Base-by-base conservation (phyloP, 2,888 invertebrate genomes). In the Sycophila texana region DNA sequence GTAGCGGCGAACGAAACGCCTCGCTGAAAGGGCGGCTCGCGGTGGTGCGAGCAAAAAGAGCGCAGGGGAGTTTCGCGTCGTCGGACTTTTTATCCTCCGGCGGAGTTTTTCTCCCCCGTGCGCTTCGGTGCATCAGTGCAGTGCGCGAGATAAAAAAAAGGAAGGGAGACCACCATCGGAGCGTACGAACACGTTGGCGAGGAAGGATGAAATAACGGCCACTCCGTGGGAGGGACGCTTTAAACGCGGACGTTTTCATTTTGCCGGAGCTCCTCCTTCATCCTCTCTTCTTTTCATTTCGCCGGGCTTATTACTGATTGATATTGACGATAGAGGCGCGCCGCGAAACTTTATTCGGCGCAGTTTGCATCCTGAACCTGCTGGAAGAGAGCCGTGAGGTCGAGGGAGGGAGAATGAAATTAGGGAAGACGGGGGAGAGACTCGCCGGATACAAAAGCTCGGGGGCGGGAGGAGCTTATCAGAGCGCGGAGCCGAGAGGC, bases 191-290 rank as follows among this genome's bases (percentile, higher is more conserved):
- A 26, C 20, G 20, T 26, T 26, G 22, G 53, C 16, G n/a, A 3
- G 57, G n/a, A 47, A 63, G 55, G 16, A 49, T 14, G 22, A 74
- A 71, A 79, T 79, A 79, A 70, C 53, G 65, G 49, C 2, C 70
- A 22, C 70, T 65, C 49, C 16, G 26, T n/a, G 30, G 14, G 47
- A 39, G 51, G 39, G 51, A 61, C 39, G 7, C 63, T 68, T 76
- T 80, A 73, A 76, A 79, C 60, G 53, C 58, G 60, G 58, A 49
- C 53, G 39, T 79, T 79, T 65, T 68, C 74, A 63, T 74, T 74
- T 79, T 79, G 18, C 16, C 26, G 39, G 39, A 39, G 39, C 55
- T 61, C 20, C 7, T 71, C 66, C 26, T 68, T 68, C 67, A 77
- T 77, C 30, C 51, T 18, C 5, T 55, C 14, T 30, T 51, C 14